A percentile compares a stretch with the other conserved stretches of the same genome.
Evolutionary conservation across 2,888 invertebrate species (phyloP).

Genomic region (Dryomyza anilis): DNA sequence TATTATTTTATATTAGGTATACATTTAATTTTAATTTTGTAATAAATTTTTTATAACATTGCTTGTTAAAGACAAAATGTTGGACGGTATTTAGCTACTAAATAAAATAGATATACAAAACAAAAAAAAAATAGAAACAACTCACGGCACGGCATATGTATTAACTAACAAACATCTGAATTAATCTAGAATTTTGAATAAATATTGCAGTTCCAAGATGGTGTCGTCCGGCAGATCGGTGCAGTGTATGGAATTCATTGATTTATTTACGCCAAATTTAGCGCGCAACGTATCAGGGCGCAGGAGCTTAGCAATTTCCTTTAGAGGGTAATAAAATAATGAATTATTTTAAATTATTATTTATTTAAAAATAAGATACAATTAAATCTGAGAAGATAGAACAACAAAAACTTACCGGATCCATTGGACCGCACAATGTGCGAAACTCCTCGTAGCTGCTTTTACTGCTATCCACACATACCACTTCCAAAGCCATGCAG

Average conservation of each 20-base stretch:
- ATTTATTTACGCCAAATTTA: constrained; percentile 79
- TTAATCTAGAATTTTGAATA: constrained; percentile 72
- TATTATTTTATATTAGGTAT: background rate
- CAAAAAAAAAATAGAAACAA: background rate
- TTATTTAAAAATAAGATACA: background rate
- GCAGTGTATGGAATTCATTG: constrained; percentile 89
- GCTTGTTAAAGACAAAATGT: background rate
- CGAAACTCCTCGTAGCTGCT: constrained; percentile 76
- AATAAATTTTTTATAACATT: background rate
- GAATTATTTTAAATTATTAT: background rate
- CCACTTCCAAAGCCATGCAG: constrained; percentile 84
- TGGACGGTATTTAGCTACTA: background rate
- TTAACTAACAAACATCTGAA: background rate
- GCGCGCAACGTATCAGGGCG: constrained; percentile 85
- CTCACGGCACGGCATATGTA: no score
- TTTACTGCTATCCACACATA: constrained; percentile 64
- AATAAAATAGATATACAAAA: background rate
- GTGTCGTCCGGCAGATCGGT: constrained; percentile 92
- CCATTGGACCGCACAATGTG: constrained; percentile 83
- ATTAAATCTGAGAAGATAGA: background rate
- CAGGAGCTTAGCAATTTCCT: constrained; percentile 85
- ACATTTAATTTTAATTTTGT: background rate
- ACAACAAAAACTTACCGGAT: constrained; percentile 72
- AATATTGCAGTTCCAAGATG: constrained; percentile 79
- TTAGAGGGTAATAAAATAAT: background rate